Base-by-base conservation (phyloP, 1,140 invertebrate genomes). In the Achroia grisella region DNA sequence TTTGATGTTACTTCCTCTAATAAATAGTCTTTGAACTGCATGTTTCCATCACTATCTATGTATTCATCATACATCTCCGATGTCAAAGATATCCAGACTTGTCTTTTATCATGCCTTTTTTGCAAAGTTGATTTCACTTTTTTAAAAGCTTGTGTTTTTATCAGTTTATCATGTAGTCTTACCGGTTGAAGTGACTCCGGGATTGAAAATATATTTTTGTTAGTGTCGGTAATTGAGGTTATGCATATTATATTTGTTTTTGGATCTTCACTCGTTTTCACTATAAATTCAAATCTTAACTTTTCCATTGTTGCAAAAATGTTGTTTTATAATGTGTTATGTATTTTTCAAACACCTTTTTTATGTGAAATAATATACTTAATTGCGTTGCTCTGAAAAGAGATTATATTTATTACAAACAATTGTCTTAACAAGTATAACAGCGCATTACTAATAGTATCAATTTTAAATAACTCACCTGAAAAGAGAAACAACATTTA, bases 11-110 rank as follows among this genome's bases (percentile, higher is more conserved):
- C 10, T 42, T 42, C 39, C 27, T 42, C 39, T 27, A 42, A 42
- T 29, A 31, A 10, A 8, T 42, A 31, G 6, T 9, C 39, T 12
- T 10, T 31, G 13, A 42, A 42, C 15, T 42, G 39, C 32, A 14
- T 42, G 32, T 42, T 42, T 42, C 29, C 39, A 42, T 31, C 39
- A 31, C 32, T 30, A 31, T 42, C 39, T 10, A 10, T 31, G 32
- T 42, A 42, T 8, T 31, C 12, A 4, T 10, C 11, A 8, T 14
- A 14, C 29, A 42, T 13, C 29, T 42, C 39, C 2, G 39, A 13
- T 0, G 31, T 31, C 27, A 42, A 12, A 5, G 39, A 14, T 14
- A 42, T 42, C 39, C 39, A 42, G 11, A 42, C 29, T 10, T 31
- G 29, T 31, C 39, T 28, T 8, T 31, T 42, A 3, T 42, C n/a